phyloP scores from a whole-genome alignment of 2,888 invertebrate genomes.

The Mesorhabditis sp. region DNA sequence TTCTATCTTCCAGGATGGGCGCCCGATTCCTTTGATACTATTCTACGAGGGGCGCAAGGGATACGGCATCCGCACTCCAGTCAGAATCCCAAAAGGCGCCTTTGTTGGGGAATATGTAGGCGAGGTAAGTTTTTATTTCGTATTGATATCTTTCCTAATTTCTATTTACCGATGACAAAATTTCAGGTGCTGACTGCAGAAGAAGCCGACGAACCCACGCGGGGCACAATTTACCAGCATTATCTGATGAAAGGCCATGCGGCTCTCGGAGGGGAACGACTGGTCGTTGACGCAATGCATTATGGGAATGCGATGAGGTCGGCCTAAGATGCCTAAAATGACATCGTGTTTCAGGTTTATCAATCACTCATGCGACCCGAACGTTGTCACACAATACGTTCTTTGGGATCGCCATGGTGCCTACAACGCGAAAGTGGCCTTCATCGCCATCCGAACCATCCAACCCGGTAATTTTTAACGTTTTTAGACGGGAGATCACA shows the following conservation, averaged over 20 bases:
- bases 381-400: background rate
- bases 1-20: background rate
- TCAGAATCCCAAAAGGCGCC: constrained; percentile 4
- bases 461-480: background rate
- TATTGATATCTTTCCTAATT: background rate
- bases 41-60: background rate
- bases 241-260: background rate
- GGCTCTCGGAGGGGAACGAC: background rate
- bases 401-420: background rate
- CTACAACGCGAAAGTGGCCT: background rate
- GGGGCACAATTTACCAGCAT: background rate
- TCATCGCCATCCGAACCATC: background rate
- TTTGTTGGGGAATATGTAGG: constrained; percentile 1
- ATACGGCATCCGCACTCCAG: background rate
- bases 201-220: background rate
- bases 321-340: no score
- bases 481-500: background rate
- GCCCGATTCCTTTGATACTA: background rate
- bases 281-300: background rate
- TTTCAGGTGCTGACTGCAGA: background rate
- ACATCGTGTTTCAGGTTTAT: background rate
- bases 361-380: background rate
- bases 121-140: background rate
- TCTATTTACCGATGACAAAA: no score
- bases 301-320: background rate